A percentile compares a stretch with the other conserved stretches of the same genome.
Conservation (phyloP, 2,888 invertebrate species). For the Drosophila prostipennis region DNA sequence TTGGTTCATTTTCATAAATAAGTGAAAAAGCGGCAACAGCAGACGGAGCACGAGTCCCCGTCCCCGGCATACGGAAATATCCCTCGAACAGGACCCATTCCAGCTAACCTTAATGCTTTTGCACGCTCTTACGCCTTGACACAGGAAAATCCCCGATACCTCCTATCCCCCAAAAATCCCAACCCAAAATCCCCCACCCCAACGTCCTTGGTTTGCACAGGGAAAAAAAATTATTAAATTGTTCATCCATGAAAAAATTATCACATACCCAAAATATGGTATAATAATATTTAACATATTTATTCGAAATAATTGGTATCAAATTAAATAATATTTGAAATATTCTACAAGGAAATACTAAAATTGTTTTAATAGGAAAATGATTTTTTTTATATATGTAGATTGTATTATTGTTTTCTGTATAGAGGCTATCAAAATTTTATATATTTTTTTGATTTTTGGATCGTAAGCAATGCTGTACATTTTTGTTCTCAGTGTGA, state of each 20-base stretch:
- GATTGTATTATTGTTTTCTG: no score
- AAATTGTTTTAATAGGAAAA: no score
- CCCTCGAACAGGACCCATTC: slow-evolving; percentile 20
- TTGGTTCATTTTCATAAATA: slow-evolving; percentile 71
- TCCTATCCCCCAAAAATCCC: slow-evolving; percentile 14
- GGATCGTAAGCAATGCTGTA: no score
- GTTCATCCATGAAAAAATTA: not conserved
- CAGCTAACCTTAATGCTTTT: slow-evolving; percentile 42
- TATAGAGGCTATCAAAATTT: no score
- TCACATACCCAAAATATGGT: no score
- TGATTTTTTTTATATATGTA: no score
- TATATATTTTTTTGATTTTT: no score
- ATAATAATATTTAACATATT: no score
- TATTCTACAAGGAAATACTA: no score
- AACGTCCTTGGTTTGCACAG: slow-evolving; percentile 1
- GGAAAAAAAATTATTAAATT: not conserved
- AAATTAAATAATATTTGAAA: no score
- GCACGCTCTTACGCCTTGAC: slow-evolving; percentile 53
- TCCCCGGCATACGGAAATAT: slow-evolving; percentile 26
- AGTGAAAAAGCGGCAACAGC: slow-evolving; percentile 56
- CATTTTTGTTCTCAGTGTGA: not conserved
- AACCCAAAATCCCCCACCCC: slow-evolving; percentile 10
- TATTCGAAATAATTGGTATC: no score
- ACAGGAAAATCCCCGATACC: slow-evolving; percentile 35
- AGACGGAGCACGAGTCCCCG: slow-evolving; percentile 21